Evolutionary conservation across 2,888 invertebrate species (phyloP), one percentile per base, ranked within the genome.

Genomic region (Spilarctia lutea): DNA sequence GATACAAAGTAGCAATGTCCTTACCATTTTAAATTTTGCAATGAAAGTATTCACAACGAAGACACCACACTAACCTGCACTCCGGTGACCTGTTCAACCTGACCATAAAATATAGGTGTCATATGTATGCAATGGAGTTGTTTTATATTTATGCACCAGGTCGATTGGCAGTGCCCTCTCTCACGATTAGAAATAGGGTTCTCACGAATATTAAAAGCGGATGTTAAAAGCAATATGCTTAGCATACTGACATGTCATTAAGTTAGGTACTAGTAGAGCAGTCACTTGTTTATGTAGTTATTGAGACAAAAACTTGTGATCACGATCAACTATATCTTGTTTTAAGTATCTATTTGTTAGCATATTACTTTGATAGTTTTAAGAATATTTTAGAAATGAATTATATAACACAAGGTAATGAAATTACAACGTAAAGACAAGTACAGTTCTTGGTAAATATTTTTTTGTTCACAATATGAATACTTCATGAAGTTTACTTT

Each of bases 121-220:
- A 82, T 82, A 81, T 80, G 78, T 76, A 76, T 77, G 85, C 80
- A 85, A 85, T 83, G 79, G 80, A 85, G 83, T 83, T 84, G 86
- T 85, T 85, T 85, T 85, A 85, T 85, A 85, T 85, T 85, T 85
- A 85, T 85, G 83, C 79, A 81, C 78, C 79, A 77, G 85, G 85
- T 84, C 86, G 84, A 85, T 85, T 83, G 83, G 80, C 74, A 79
- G 80, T 85, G 85, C 84, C 86, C 85, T 85, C 85, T 85, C 85
- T 74, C 84, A 85, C 85, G 86, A 79, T 79, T 81, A 79, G 72
- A 79, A 74, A n/a, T 79, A 85, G 85, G 86, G 86, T 71, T 85
- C 84, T 73, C 83, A 70, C 75, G 66, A 78, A 73, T 72, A 76
- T 75, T 71, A 73, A 72, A 77, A 74, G 33, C 27, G 65, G 35